Conservation (phyloP, 2,113 vertebrate species). For the Prunella fulvescens region DNA sequence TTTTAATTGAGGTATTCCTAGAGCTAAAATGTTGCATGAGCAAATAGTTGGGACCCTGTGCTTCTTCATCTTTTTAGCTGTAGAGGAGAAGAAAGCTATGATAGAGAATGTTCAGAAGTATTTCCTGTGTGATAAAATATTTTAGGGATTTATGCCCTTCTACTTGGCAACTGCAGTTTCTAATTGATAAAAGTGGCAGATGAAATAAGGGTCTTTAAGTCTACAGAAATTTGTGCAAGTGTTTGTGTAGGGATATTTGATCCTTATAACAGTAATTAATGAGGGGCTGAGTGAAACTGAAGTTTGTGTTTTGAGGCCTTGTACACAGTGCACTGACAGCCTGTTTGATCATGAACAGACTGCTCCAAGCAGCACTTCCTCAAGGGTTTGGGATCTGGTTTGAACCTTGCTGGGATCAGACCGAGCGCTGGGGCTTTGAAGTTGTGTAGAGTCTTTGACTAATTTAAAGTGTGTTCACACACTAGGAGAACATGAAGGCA, state of each 20-base stretch:
- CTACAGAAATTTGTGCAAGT: not conserved
- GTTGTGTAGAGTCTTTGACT: not conserved
- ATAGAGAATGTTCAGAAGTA: not conserved
- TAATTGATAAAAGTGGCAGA: not conserved
- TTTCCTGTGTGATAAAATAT: not conserved
- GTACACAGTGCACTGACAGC: not conserved
- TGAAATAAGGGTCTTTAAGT: not conserved
- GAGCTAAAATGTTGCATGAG: not conserved
- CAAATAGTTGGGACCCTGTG: not conserved
- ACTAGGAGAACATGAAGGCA: not conserved
- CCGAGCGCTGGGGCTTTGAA: fast-evolving
- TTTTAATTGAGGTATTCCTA: not conserved
- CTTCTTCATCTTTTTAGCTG: not conserved
- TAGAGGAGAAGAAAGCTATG: not conserved
- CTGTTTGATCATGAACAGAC: not conserved
- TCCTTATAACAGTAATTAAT: not conserved
- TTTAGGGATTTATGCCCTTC: not conserved
- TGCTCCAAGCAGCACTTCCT: not conserved
- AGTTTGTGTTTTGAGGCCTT: not conserved
- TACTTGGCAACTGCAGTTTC: not conserved
- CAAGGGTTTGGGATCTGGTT: not conserved
- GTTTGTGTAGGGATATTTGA: not conserved
- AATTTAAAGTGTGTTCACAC: not conserved
- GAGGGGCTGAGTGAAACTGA: not conserved
- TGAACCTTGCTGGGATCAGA: not conserved